These are phyloP conservation scores for Anagrus nilaparvatae DNA, from an alignment of 1,140 invertebrate genomes.

Conservation along the genomic window DNA sequence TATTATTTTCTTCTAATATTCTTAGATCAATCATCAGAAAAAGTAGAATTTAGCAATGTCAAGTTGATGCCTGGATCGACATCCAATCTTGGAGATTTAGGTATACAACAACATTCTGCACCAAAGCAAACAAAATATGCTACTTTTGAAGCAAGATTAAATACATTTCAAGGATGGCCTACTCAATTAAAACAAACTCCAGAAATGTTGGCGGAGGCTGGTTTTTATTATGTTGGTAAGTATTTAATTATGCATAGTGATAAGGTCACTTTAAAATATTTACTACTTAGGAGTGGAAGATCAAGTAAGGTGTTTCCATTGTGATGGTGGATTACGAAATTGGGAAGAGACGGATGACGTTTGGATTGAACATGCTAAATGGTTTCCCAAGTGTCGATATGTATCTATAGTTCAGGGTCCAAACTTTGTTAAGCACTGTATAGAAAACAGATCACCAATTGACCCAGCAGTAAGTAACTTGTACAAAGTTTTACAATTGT, in stretches of 20 bases:
- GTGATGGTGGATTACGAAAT: conserved; percentile 73
- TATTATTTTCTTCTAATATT: conserved; percentile 4
- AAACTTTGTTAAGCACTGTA: conserved; percentile 57
- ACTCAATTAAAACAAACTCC: conserved; percentile 51
- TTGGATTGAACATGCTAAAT: conserved; percentile 82
- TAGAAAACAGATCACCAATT: conserved; percentile 29
- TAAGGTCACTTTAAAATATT: not conserved
- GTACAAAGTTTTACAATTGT: conserved; percentile 7
- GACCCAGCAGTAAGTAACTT: conserved; percentile 23
- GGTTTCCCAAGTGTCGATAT: conserved; percentile 78
- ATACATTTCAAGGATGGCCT: conserved; percentile 57
- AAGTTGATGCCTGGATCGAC: conserved; percentile 27
- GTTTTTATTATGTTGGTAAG: conserved; percentile 65
- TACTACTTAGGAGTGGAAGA: conserved; percentile 44
- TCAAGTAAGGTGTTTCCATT: conserved; percentile 85
- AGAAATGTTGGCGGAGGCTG: conserved; percentile 57
- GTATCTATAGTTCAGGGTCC: conserved; percentile 68
- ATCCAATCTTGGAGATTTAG: conserved; percentile 45
- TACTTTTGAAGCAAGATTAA: conserved; percentile 51
- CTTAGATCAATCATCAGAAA: conserved; percentile 21
- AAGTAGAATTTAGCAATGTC: conserved; percentile 27
- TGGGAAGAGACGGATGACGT: conserved; percentile 81
- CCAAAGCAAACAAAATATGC: conserved; percentile 52
- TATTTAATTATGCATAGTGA: no score
- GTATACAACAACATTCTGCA: conserved; percentile 51